Percentiles rank a stretch among this genome's conserved stretches.
These are phyloP conservation scores for Conus ventricosus DNA, from an alignment of 1,140 invertebrate species.

Conservation along the genomic window DNA sequence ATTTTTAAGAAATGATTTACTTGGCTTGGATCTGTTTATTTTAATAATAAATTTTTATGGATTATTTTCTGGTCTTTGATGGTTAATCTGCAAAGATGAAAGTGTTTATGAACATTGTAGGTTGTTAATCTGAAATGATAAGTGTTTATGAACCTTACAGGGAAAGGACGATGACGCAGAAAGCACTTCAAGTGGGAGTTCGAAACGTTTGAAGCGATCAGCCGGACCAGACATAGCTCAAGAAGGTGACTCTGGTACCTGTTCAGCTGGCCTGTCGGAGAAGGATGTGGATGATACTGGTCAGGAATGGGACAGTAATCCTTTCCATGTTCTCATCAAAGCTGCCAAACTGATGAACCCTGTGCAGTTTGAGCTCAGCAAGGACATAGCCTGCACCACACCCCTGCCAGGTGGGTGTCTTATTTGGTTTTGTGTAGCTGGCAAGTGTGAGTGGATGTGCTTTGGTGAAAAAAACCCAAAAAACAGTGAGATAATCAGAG, in stretches of 20 bases:
- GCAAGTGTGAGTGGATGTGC: no score
- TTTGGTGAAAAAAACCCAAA: no score
- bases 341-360: slow-evolving; percentile 90
- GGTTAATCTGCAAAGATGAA: no score
- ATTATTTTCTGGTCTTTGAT: no score
- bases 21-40: no score
- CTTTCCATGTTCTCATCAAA: slow-evolving; percentile 84
- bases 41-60: no score
- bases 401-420: slow-evolving; percentile 84
- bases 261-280: neutral
- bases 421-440: no score
- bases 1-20: no score
- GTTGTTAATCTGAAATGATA: no score
- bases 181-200: slow-evolving; percentile 44
- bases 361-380: slow-evolving; percentile 89
- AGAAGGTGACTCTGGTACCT: neutral
- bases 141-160: slow-evolving; percentile 6
- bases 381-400: slow-evolving; percentile 85
- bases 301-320: slow-evolving; percentile 59
- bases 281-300: slow-evolving; percentile 29
- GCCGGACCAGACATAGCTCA: neutral
- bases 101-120: no score
- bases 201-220: slow-evolving; percentile 25
- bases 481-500: no score
- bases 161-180: slow-evolving; percentile 49